phyloP scores from a whole-genome alignment of 2,113 vertebrate genomes.

The Pteronura brasiliensis region DNA sequence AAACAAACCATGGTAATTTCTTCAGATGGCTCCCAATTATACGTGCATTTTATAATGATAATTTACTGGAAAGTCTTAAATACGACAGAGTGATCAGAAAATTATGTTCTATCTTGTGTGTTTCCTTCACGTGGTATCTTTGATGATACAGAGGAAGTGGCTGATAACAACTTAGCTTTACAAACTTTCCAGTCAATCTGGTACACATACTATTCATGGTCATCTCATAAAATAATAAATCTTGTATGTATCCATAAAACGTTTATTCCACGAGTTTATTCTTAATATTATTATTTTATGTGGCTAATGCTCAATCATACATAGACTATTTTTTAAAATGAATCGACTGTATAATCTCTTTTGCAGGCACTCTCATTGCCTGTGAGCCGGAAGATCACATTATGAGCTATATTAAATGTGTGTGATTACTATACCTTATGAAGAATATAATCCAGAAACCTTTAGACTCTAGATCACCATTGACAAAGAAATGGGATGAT shows the following conservation, averaged over 20 bases:
- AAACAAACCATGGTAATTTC: neutral
- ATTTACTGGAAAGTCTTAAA: neutral
- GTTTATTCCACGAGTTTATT: neutral
- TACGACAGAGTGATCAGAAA: neutral
- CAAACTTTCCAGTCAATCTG: neutral
- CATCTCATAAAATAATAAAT: neutral
- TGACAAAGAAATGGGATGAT: neutral
- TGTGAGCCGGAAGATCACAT: neutral
- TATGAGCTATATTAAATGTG: neutral
- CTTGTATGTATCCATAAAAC: neutral
- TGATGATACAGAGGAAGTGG: neutral
- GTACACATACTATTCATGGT: neutral
- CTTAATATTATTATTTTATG: neutral
- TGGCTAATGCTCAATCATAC: neutral
- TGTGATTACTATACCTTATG: neutral
- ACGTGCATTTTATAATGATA: neutral
- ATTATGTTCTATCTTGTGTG: neutral
- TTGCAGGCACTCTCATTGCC: neutral
- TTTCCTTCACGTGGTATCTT: neutral
- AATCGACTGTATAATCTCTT: neutral
- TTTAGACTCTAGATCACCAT: neutral
- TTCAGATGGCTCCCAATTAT: neutral
- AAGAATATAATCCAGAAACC: neutral
- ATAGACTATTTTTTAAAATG: neutral
- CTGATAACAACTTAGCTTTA: neutral